Evolutionary conservation across 2,113 vertebrate genomes (phyloP).

Genomic region (Stegastes partitus): DNA sequence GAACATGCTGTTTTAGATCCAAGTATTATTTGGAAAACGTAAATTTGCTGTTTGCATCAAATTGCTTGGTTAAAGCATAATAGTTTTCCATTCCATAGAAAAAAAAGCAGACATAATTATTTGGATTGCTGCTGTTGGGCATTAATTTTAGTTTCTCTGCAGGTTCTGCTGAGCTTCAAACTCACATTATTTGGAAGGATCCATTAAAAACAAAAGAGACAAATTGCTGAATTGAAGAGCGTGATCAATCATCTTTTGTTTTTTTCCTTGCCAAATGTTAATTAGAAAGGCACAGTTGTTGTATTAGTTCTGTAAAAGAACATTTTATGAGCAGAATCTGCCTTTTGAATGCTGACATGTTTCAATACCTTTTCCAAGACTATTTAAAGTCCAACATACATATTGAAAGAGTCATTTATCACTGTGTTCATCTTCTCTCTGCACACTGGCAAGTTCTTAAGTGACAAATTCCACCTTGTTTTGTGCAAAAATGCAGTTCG

Average conservation of each 20-base stretch:
- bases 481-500: too few species aligned
- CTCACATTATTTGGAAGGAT: constrained; percentile 30
- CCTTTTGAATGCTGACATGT: neutral
- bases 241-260: constrained; percentile 13
- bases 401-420: neutral
- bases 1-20: constrained; percentile 44
- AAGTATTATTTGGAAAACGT: constrained; percentile 31
- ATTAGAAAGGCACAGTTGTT: neutral
- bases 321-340: too few species aligned
- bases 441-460: neutral
- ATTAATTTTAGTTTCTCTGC: constrained; percentile 45
- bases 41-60: constrained; percentile 39
- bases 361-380: neutral
- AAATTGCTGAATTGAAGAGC: constrained; percentile 3
- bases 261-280: neutral
- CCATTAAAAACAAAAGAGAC: constrained; percentile 19
- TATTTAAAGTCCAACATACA: neutral
- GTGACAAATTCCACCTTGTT: neutral
- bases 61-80: constrained; percentile 39
- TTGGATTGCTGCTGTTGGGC: constrained; percentile 27
- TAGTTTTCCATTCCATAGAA: constrained; percentile 29
- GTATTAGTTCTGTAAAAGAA: neutral
- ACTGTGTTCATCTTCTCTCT: neutral
- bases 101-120: constrained; percentile 42
- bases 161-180: constrained; percentile 18